Evolutionary conservation across 2,113 vertebrate genomes (phyloP).

Genomic region (Stegastes partitus): DNA sequence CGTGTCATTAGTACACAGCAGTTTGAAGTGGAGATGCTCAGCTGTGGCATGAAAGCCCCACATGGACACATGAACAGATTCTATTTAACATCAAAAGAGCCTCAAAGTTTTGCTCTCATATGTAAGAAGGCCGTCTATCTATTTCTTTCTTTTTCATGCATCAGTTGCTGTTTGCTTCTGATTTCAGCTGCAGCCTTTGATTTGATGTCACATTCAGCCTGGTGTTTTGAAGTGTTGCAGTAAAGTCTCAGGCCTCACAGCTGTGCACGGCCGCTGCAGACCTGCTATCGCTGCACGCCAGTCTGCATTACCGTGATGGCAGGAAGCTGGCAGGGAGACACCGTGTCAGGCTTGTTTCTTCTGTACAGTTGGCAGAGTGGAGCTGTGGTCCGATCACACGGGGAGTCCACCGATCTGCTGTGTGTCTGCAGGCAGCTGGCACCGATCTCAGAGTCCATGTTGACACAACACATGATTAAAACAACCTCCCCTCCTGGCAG

Average conservation of each 20-base stretch:
- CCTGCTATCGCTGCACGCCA: conserved; percentile 16
- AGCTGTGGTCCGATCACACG: conserved; percentile 22
- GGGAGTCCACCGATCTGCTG: conserved; percentile 32
- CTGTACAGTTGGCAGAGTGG: conserved; percentile 48
- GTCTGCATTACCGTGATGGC: conserved; percentile 47
- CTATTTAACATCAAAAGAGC: too few relatives aligned
- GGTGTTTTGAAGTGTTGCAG: conserved; percentile 7
- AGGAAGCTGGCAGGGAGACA: conserved; percentile 56
- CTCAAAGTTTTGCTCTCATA: neutral
- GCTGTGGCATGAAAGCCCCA: too few relatives aligned
- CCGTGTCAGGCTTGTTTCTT: conserved; percentile 45
- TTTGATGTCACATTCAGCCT: conserved; percentile 3
- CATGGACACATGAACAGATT: too few relatives aligned
- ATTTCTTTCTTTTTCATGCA: neutral
- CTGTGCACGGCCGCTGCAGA: conserved; percentile 15
- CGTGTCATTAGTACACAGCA: too few relatives aligned
- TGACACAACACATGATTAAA: conserved; percentile 76
- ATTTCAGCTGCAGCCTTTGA: conserved; percentile 4
- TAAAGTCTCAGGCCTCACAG: too few relatives aligned
- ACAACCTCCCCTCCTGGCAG: conserved; percentile 66
- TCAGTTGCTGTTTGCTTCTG: neutral
- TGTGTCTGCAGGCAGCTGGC: conserved; percentile 40
- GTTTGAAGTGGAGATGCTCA: too few relatives aligned
- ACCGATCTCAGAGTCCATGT: conserved; percentile 45
- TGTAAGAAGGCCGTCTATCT: neutral